Conservation (phyloP, 2,888 invertebrate genomes). For the Tachina fera region DNA sequence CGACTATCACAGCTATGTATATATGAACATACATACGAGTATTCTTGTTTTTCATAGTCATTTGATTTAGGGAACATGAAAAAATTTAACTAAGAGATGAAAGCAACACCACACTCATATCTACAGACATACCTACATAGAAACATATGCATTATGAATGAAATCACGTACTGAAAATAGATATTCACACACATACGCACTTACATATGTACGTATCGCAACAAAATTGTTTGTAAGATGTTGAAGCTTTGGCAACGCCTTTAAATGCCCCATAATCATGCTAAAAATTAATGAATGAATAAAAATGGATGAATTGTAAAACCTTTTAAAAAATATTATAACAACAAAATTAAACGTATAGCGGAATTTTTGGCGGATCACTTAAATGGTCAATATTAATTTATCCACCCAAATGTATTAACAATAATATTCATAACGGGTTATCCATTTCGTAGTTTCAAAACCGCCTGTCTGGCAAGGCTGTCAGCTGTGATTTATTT, state of each 20-base stretch:
- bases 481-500: no score
- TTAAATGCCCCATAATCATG: slow-evolving; percentile 60
- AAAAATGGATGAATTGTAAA: slow-evolving; percentile 55
- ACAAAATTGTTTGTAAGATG: slow-evolving; percentile 39
- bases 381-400: slow-evolving; percentile 43
- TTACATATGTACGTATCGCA: not conserved
- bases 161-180: slow-evolving; percentile 73
- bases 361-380: slow-evolving; percentile 59
- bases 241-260: slow-evolving; percentile 67
- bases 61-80: slow-evolving; percentile 40
- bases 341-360: slow-evolving; percentile 38
- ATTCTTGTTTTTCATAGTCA: slow-evolving; percentile 24
- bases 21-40: no score
- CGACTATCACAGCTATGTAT: no score
- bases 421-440: slow-evolving; percentile 9
- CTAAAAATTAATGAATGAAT: slow-evolving; percentile 54
- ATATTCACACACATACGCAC: slow-evolving; percentile 41
- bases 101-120: not conserved
- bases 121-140: not conserved
- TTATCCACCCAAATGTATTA: not conserved
- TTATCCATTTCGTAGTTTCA: no score
- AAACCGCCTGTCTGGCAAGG: no score
- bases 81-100: slow-evolving; percentile 11
- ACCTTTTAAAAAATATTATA: slow-evolving; percentile 6
- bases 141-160: slow-evolving; percentile 77